phyloP scores from a whole-genome alignment of 1,140 invertebrate genomes.

The Nasonia vitripennis region DNA sequence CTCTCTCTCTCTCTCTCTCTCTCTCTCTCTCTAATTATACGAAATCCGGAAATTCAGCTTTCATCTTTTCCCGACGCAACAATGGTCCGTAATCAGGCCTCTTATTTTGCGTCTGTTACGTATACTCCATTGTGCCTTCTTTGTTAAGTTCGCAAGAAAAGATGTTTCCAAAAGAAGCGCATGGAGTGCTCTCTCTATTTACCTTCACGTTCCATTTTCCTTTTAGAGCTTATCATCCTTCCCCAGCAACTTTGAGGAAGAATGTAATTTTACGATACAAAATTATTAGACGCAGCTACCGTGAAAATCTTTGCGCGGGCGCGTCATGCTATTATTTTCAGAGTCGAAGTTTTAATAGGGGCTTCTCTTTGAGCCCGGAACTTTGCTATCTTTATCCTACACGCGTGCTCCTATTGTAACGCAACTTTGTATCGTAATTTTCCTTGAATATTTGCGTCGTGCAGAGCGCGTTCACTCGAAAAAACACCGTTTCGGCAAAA shows the following conservation, averaged over 20 bases:
- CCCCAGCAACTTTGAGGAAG: not conserved
- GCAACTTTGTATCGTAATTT: not conserved
- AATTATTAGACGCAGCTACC: not conserved
- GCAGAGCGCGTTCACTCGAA: no score
- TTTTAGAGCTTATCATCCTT: slow-evolving; percentile 11
- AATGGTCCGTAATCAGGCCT: not conserved
- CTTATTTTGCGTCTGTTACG: slow-evolving; percentile 17
- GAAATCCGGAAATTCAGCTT: not conserved
- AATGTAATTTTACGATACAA: slow-evolving; percentile 1
- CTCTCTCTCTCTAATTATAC: not conserved
- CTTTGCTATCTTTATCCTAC: not conserved
- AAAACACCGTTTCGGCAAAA: not conserved
- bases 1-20: no score
- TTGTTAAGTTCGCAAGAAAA: not conserved
- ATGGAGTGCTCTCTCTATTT: not conserved
- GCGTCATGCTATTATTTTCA: not conserved
- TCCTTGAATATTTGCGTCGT: no score
- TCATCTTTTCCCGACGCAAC: not conserved
- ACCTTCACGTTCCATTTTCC: not conserved
- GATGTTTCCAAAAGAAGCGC: not conserved
- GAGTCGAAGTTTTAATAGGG: not conserved
- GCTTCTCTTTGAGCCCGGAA: not conserved
- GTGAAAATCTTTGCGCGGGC: not conserved
- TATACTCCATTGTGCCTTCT: slow-evolving; percentile 16
- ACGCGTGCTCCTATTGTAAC: no score